These are phyloP conservation scores for Tolmerus cingulatus DNA, from an alignment of 2,888 invertebrate species.

Conservation along the genomic window DNA sequence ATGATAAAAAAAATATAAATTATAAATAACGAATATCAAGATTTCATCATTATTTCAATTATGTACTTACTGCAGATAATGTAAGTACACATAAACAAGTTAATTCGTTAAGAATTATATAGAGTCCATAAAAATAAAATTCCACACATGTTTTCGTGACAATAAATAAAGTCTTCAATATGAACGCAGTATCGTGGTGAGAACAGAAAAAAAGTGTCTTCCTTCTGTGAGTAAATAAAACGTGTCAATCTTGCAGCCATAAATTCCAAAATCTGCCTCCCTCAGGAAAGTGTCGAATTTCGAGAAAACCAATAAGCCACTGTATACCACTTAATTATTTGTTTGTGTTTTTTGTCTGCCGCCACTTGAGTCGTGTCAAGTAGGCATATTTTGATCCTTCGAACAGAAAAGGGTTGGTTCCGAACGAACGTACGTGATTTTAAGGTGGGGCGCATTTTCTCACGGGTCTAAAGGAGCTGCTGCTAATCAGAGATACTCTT, in stretches of 20 bases:
- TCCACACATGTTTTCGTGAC: neutral
- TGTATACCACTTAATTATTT: constrained; percentile 40
- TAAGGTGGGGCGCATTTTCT: constrained; percentile 14
- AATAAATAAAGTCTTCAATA: neutral
- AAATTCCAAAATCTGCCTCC: constrained; percentile 18
- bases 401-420: constrained; percentile 7
- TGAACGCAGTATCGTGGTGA: neutral
- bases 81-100: neutral
- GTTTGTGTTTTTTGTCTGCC: constrained; percentile 27
- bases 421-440: constrained; percentile 4
- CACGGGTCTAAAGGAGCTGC: neutral
- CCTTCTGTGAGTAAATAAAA: constrained; percentile 10
- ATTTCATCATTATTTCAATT: no score
- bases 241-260: constrained; percentile 29
- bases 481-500: neutral
- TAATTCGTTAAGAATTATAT: neutral
- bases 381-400: neutral
- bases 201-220: neutral
- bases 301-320: constrained; percentile 47
- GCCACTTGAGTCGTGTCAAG: constrained; percentile 35
- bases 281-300: constrained; percentile 45
- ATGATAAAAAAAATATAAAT: no score
- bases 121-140: neutral
- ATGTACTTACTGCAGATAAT: no score
- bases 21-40: no score